Percentiles rank a stretch among this genome's conserved stretches.
Conservation (phyloP, 2,113 vertebrate species). For the Gallinago jamesoni region DNA sequence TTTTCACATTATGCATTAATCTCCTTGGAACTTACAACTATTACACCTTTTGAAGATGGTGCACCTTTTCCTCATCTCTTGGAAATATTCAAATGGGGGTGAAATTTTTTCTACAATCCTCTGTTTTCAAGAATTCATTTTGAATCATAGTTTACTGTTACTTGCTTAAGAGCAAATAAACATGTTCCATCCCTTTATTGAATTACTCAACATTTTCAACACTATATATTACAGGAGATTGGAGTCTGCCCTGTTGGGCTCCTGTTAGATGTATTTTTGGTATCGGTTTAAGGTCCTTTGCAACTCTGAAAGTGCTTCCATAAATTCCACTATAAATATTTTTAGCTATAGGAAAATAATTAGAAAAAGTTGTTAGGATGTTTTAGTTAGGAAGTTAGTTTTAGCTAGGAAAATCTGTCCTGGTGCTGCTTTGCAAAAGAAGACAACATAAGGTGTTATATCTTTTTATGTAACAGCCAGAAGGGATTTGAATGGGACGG, state of each 20-base stretch:
- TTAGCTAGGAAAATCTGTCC: neutral
- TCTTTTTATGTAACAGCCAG: neutral
- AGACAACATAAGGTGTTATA: neutral
- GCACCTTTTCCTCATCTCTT: neutral
- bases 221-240: neutral
- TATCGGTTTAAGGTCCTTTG: neutral
- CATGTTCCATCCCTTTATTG: neutral
- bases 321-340: neutral
- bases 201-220: neutral
- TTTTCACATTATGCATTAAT: neutral
- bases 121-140: neutral
- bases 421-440: neutral
- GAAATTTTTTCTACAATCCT: neutral
- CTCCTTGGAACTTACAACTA: neutral
- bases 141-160: neutral
- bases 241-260: neutral
- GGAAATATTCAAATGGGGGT: neutral
- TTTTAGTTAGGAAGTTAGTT: neutral
- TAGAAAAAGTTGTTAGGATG: neutral
- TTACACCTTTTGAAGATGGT: neutral
- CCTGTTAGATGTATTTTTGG: neutral
- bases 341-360: neutral
- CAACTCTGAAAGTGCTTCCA: neutral
- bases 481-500: neutral
- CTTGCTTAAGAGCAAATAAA: neutral